phyloP scores from a whole-genome alignment of 2,888 invertebrate species.

The Nomada goodeniana region DNA sequence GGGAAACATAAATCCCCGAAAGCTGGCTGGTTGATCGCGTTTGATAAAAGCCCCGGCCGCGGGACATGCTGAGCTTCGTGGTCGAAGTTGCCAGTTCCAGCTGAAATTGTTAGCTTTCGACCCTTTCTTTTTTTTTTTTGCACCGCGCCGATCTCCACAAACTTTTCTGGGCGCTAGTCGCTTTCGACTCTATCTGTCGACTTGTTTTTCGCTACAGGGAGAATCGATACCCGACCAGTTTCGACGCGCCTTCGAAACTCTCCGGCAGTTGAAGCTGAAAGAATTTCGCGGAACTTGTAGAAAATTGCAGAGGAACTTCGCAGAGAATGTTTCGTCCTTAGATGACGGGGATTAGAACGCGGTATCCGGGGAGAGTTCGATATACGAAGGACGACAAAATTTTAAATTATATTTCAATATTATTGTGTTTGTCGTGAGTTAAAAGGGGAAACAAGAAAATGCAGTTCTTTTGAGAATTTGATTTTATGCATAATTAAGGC shows the following conservation, averaged over 20 bases:
- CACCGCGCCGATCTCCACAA: constrained; percentile 15
- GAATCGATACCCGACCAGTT: constrained; percentile 32
- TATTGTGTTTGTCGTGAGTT: no score
- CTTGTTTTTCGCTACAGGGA: constrained; percentile 26
- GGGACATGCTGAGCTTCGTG: constrained; percentile 24
- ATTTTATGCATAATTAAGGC: no score
- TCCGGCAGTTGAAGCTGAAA: not conserved
- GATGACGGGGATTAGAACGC: not conserved
- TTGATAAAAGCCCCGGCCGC: constrained; percentile 29
- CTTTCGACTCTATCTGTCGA: constrained; percentile 29
- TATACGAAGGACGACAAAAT: not conserved
- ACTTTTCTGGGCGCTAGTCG: constrained; percentile 18
- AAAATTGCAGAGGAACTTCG: not conserved
- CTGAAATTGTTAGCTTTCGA: constrained; percentile 28
- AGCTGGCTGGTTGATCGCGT: constrained; percentile 21
- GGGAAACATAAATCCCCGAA: constrained; percentile 33
- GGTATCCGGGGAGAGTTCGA: not conserved
- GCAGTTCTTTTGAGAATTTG: no score
- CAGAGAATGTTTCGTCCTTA: not conserved
- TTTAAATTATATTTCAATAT: no score
- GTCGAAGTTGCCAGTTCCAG: constrained; percentile 16
- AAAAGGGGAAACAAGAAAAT: no score
- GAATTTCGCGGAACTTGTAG: not conserved
- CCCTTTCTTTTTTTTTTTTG: not conserved
- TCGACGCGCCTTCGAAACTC: constrained; percentile 14